A percentile compares a stretch with the other conserved stretches of the same genome.
These are phyloP conservation scores for Sphenodon punctatus DNA, from an alignment of 2,797 vertebrate genomes.

Conservation along the genomic window DNA sequence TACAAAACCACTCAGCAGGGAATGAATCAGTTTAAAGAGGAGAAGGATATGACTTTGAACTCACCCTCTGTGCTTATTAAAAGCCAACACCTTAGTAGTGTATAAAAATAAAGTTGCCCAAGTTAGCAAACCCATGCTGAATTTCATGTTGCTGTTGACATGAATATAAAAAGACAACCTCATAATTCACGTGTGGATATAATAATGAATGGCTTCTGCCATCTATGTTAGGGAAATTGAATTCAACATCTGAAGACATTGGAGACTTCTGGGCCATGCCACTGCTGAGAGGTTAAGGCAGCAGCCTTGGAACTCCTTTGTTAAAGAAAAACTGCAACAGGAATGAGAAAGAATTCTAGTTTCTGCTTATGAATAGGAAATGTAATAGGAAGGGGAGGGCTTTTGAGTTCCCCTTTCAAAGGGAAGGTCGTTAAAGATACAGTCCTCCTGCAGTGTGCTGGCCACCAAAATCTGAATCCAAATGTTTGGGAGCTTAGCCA, in stretches of 20 bases:
- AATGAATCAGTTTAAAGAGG: too few relatives aligned
- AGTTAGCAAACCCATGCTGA: too few relatives aligned
- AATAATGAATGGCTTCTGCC: neutral
- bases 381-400: neutral
- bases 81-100: too few relatives aligned
- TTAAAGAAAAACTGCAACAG: neutral
- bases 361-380: neutral
- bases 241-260: neutral
- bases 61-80: too few relatives aligned
- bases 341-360: neutral
- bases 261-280: neutral
- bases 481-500: neutral
- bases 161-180: too few relatives aligned
- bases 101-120: too few relatives aligned
- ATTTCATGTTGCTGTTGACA: too few relatives aligned
- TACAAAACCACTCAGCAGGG: too few relatives aligned
- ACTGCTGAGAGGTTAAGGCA: neutral
- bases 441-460: neutral
- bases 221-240: neutral
- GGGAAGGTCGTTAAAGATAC: neutral
- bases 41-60: too few relatives aligned
- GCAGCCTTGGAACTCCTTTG: neutral
- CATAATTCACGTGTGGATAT: neutral
- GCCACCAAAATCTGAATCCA: neutral
- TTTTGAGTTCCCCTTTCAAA: neutral